Evolutionary conservation across 2,113 vertebrate species (phyloP).

Genomic region (Perca flavescens): DNA sequence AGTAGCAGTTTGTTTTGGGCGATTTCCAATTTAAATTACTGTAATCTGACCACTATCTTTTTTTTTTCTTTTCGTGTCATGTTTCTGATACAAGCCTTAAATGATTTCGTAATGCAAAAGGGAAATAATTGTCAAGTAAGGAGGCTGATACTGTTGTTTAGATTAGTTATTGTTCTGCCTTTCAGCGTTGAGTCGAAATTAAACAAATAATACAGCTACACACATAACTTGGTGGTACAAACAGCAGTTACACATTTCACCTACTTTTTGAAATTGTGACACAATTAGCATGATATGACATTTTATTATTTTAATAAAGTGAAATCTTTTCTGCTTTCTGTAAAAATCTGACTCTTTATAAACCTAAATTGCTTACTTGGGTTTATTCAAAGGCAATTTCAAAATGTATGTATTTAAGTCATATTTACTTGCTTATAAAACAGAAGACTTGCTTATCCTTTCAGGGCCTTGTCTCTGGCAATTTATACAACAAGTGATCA

Average conservation of each 20-base stretch:
- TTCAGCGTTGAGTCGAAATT: neutral
- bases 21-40: slow-evolving; percentile 27
- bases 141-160: neutral
- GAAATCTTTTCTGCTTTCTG: neutral
- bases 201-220: neutral
- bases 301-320: neutral
- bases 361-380: neutral
- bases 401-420: neutral
- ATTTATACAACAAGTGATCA: neutral
- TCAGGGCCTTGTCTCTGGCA: neutral
- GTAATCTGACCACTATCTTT: slow-evolving; percentile 4
- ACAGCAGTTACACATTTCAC: neutral
- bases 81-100: slow-evolving; percentile 9
- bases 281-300: neutral
- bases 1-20: slow-evolving; percentile 35
- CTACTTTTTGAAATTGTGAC: neutral
- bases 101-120: slow-evolving; percentile 17
- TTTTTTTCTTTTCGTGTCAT: neutral
- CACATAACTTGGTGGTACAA: neutral
- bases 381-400: neutral
- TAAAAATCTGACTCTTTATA: neutral
- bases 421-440: neutral
- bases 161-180: neutral
- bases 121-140: neutral
- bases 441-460: neutral